Evolutionary conservation across 2,797 vertebrate species (phyloP), one percentile per base, ranked within the genome.

Genomic region (Salarias fasciatus): DNA sequence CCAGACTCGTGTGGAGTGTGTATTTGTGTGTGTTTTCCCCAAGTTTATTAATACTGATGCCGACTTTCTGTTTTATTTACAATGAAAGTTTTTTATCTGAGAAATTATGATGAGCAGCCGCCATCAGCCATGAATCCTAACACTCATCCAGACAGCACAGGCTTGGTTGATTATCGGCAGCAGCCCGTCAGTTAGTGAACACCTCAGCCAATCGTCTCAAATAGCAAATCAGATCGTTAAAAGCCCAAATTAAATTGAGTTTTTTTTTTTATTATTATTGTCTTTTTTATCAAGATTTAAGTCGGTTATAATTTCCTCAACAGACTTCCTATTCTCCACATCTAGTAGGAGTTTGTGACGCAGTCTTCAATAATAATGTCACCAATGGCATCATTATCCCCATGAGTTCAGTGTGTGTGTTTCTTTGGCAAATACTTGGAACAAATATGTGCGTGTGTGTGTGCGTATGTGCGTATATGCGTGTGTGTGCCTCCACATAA

Each of bases 131-230:
- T 49, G 42, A 54, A 77, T 87, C 59, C 60, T 74, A 73, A 80
- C 55, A 69, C 46, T 56, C 51, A 60, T 63, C 51, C 47, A 29
- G 24, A 33, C 54, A 7, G 18, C 51, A 41, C 57, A 58, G n/a
- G n/a, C 71, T 69, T 51, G 67, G 67, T 50, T 89, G 77, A 84
- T 82, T 79, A 78, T 80, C 84, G 83, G 81, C 82, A 72, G 76
- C 69, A 71, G 69, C 72, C 48, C 84, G 72, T 79, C 85, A 84
- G 67, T 74, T 85, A 53, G 73, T 77, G 78, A 72, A 65, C 70
- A 72, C 53, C 36, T 77, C 82, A 50, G 60, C 53, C 50, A 73
- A 31, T 71, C 47, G 61, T 66, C 81, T 73, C 67, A 77, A 71
- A 79, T 24, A 60, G 57, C 35, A 56, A 80, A 86, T 80, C 56